These are phyloP conservation scores for Diarsia mendica DNA, from an alignment of 2,888 invertebrate genomes.

Conservation along the genomic window DNA sequence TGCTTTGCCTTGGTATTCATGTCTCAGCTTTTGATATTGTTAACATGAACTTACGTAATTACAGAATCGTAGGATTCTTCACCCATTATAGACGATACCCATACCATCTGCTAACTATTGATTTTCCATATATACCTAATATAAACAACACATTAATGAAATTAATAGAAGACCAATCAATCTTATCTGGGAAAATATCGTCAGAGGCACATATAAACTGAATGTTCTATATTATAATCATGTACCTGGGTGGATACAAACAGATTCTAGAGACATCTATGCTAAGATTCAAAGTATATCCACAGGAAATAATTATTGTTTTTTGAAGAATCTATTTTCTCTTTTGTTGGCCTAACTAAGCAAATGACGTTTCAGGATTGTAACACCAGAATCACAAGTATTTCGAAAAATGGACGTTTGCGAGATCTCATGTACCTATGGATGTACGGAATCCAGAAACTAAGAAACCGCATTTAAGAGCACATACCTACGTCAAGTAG, in stretches of 20 bases:
- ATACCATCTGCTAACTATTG: constrained; percentile 14
- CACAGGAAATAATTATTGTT: not conserved
- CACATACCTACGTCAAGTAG: constrained; percentile 18
- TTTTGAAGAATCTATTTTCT: not conserved
- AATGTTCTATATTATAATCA: not conserved
- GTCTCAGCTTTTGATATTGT: constrained; percentile 26
- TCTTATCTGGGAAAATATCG: not conserved
- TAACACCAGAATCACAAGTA: constrained; percentile 2
- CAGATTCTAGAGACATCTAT: not conserved
- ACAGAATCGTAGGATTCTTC: constrained; percentile 14
- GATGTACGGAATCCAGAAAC: constrained; percentile 30
- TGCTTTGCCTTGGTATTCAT: constrained; percentile 32
- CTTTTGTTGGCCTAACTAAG: not conserved
- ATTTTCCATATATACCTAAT: constrained; percentile 4
- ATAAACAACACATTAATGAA: constrained; percentile 14
- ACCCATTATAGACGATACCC: not conserved
- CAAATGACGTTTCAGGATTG: constrained; percentile 1
- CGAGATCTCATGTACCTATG: not conserved
- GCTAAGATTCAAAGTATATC: not conserved
- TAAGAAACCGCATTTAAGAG: constrained; percentile 22
- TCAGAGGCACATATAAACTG: not conserved
- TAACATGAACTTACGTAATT: constrained; percentile 7
- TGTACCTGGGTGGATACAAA: not conserved
- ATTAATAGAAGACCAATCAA: constrained; percentile 21
- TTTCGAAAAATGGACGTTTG: constrained; percentile 8